Percentiles rank a stretch among this genome's conserved stretches.
Conservation (phyloP, 2,888 invertebrate genomes). For the Polydrusus tereticollis region DNA sequence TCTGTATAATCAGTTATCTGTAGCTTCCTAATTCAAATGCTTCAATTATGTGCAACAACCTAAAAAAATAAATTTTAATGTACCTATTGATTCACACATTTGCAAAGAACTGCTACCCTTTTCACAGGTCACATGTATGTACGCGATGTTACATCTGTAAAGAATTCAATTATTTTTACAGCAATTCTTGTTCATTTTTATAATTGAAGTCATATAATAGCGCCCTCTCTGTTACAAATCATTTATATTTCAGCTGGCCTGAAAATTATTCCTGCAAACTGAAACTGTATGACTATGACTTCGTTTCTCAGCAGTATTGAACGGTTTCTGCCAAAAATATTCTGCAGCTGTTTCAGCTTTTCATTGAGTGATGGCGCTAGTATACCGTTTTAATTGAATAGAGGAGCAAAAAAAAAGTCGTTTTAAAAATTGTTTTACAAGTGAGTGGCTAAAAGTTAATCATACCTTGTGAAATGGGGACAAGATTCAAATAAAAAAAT, state of each 20-base stretch:
- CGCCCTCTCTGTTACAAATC: neutral
- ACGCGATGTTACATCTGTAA: neutral
- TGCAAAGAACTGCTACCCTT: neutral
- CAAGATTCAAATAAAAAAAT: no score
- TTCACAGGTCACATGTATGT: neutral
- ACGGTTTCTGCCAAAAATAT: neutral
- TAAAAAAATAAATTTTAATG: no score
- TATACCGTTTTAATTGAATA: neutral
- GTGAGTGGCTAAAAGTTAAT: no score
- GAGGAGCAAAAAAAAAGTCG: neutral
- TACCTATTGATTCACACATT: neutral
- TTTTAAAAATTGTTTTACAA: neutral
- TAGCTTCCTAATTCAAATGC: no score
- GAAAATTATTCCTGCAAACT: neutral
- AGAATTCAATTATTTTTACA: neutral
- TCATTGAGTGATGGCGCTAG: constrained; percentile 1
- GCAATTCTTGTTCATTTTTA: neutral
- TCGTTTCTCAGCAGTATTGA: constrained; percentile 6
- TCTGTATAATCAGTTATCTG: no score
- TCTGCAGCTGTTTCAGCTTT: neutral
- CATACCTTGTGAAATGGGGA: no score
- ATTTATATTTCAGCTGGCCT: neutral
- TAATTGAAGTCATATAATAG: neutral
- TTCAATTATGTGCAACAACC: no score
- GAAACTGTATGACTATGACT: no score